Percentiles rank a stretch among this genome's conserved stretches.
Conservation (phyloP, 2,113 vertebrate species). For the Galeopterus variegatus region DNA sequence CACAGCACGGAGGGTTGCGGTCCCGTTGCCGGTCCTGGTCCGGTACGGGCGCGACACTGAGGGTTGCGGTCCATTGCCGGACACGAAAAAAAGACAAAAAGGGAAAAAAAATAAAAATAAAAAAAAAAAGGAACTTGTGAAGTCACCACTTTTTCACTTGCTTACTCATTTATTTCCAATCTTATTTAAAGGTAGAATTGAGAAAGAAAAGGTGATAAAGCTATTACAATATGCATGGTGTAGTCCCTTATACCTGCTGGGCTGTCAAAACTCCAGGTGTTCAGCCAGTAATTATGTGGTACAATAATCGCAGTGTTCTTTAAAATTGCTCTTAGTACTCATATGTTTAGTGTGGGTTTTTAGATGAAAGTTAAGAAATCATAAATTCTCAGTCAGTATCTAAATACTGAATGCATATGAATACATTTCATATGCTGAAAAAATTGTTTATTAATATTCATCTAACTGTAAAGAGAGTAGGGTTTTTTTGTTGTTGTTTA, state of each 20-base stretch:
- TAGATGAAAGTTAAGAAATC: slow-evolving; percentile 47
- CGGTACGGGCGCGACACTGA: too few relatives aligned
- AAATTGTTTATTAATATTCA: slow-evolving; percentile 16
- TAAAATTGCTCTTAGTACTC: slow-evolving; percentile 6
- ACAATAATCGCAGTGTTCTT: neutral
- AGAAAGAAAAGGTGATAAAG: neutral
- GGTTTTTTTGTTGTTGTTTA: neutral
- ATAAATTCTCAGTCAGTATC: slow-evolving; percentile 40
- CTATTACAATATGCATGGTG: neutral
- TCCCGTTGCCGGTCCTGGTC: too few relatives aligned
- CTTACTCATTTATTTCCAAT: slow-evolving; percentile 17
- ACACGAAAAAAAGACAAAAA: too few relatives aligned
- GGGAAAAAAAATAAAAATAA: too few relatives aligned
- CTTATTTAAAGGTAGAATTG: slow-evolving; percentile 26
- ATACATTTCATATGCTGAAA: slow-evolving; percentile 8
- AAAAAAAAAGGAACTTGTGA: neutral
- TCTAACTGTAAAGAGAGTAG: neutral
- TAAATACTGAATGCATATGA: neutral
- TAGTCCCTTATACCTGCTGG: neutral
- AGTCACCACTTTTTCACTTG: neutral
- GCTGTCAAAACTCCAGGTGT: neutral
- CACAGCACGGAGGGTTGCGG: too few relatives aligned
- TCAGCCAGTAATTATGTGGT: neutral
- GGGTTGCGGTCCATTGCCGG: too few relatives aligned
- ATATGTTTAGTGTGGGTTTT: neutral